Conservation (phyloP, 2,113 vertebrate genomes). For the Serinus canaria region DNA sequence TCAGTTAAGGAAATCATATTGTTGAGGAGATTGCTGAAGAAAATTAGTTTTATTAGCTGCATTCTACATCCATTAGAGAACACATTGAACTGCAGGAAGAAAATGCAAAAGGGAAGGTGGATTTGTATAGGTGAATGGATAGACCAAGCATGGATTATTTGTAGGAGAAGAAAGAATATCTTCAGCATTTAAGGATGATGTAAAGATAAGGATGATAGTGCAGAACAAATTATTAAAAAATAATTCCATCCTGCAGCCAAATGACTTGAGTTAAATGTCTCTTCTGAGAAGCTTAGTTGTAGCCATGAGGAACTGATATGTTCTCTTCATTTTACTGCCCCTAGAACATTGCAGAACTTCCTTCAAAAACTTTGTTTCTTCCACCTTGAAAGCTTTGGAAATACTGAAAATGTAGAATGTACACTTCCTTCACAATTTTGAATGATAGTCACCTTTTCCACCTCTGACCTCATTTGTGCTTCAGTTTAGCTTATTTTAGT, state of each 20-base stretch:
- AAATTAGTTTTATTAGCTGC: background rate
- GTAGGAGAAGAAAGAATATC: background rate
- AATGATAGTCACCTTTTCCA: background rate
- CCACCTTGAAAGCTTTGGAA: background rate
- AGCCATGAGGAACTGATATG: rapidly evolving
- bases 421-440: background rate
- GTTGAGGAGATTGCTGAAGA: background rate
- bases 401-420: background rate
- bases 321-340: background rate
- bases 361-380: background rate
- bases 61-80: background rate
- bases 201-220: background rate
- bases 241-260: background rate
- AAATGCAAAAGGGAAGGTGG: background rate
- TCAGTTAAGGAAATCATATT: background rate
- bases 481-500: background rate
- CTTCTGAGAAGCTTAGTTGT: background rate
- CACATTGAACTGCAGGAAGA: background rate
- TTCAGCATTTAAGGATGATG: background rate
- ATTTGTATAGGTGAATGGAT: background rate
- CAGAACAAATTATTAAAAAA: background rate
- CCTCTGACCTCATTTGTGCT: background rate
- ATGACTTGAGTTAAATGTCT: background rate
- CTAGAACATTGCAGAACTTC: background rate
- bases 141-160: background rate